Evolutionary conservation across 2,113 vertebrate genomes (phyloP).

Genomic region (Ardeotis arabs): DNA sequence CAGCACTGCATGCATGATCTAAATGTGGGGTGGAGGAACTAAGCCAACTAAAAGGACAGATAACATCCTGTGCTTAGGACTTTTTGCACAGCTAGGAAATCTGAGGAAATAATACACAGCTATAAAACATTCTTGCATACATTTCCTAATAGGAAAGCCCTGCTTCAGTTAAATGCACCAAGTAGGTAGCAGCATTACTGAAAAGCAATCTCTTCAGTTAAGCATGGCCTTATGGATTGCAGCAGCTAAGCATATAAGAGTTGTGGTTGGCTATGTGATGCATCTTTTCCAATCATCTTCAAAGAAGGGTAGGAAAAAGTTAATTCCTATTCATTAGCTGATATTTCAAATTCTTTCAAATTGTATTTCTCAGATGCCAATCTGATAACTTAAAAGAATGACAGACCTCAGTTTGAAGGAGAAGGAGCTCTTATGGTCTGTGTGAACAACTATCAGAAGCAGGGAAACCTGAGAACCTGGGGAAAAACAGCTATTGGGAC

Average conservation of each 20-base stretch:
- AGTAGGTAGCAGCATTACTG: background rate
- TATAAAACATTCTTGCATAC: background rate
- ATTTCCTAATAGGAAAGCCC: background rate
- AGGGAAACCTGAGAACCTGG: background rate
- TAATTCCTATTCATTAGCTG: background rate
- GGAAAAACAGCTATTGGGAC: background rate
- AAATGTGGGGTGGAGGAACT: background rate
- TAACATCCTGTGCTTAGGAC: background rate
- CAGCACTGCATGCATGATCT: background rate
- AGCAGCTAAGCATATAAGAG: background rate
- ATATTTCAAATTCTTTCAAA: background rate
- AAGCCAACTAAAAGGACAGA: background rate
- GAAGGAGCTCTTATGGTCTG: background rate
- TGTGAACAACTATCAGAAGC: background rate
- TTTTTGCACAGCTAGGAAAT: background rate
- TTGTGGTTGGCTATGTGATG: background rate
- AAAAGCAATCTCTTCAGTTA: background rate
- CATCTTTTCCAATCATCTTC: background rate
- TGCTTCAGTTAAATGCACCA: background rate
- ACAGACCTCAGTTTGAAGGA: background rate
- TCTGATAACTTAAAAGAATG: background rate
- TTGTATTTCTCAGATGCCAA: background rate
- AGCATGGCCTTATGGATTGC: background rate
- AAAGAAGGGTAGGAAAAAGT: background rate
- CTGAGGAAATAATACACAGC: background rate